Conservation (phyloP, 2,888 invertebrate species). For the Sesia apiformis region DNA sequence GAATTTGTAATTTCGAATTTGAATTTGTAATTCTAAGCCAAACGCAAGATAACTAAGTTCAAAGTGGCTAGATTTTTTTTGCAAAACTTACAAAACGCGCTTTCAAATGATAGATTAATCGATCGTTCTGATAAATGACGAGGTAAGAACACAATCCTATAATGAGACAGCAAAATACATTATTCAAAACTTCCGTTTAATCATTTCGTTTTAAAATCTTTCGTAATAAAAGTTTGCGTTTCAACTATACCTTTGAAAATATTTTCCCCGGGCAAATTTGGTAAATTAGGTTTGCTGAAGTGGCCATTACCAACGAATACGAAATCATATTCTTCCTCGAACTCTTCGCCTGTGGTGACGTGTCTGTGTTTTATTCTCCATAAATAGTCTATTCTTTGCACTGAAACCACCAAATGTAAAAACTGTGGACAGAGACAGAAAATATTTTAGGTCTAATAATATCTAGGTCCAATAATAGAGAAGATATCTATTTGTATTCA, state of each 20-base stretch:
- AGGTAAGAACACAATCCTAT: too few species aligned
- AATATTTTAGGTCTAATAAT: neutral
- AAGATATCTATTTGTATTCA: too few species aligned
- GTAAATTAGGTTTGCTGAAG: constrained; percentile 48
- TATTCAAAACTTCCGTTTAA: too few species aligned
- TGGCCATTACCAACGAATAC: constrained; percentile 82
- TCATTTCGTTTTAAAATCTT: too few species aligned
- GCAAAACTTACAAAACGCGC: too few species aligned
- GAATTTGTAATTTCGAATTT: too few species aligned
- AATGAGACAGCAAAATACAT: too few species aligned
- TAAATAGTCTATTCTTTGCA: constrained; percentile 29
- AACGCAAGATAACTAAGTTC: too few species aligned
- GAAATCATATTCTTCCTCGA: constrained; percentile 73
- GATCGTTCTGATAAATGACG: too few species aligned
- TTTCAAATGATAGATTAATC: too few species aligned
- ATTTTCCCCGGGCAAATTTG: constrained; percentile 40
- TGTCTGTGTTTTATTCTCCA: constrained; percentile 50
- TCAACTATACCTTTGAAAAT: constrained; percentile 44
- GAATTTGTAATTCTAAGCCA: too few species aligned
- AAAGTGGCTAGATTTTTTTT: too few species aligned
- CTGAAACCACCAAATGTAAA: constrained; percentile 40
- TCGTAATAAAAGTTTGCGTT: neutral
- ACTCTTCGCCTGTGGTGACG: constrained; percentile 36
- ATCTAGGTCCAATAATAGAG: neutral
- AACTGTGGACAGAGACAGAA: constrained; percentile 29